Conservation (phyloP, 2,888 invertebrate species). For the Oxyscelio sp. region DNA sequence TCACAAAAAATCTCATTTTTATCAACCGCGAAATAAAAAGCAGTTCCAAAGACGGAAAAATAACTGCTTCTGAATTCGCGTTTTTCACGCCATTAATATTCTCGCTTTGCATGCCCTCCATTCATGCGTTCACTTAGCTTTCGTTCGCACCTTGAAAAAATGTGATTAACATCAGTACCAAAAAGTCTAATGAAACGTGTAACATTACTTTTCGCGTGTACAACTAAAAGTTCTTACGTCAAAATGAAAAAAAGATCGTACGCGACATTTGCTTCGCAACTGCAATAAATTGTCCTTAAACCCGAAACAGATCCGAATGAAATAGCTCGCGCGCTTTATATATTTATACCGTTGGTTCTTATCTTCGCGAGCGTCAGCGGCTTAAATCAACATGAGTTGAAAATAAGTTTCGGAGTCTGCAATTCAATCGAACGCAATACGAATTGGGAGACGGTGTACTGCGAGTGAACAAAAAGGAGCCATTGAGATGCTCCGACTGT, state of each 20-base stretch:
- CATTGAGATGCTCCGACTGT: slow-evolving; percentile 46
- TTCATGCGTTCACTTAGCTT: too few relatives aligned
- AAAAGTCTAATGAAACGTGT: too few relatives aligned
- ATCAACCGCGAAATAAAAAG: too few relatives aligned
- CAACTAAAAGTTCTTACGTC: too few relatives aligned
- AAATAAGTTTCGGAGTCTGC: slow-evolving; percentile 62
- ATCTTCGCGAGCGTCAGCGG: slow-evolving; percentile 28
- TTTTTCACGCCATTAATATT: too few relatives aligned
- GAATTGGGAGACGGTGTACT: slow-evolving; percentile 13
- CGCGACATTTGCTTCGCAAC: slow-evolving; percentile 25
- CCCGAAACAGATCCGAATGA: slow-evolving; percentile 39
- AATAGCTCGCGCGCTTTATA: slow-evolving; percentile 21
- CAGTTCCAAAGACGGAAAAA: too few relatives aligned
- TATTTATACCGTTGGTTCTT: slow-evolving; percentile 33
- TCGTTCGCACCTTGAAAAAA: too few relatives aligned
- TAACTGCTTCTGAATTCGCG: too few relatives aligned
- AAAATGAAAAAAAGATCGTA: slow-evolving; percentile 7
- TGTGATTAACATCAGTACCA: too few relatives aligned
- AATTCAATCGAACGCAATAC: slow-evolving; percentile 50
- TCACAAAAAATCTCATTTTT: too few relatives aligned
- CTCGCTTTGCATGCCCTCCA: too few relatives aligned
- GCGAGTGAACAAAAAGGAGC: slow-evolving; percentile 37
- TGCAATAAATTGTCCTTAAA: slow-evolving; percentile 45
- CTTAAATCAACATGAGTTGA: slow-evolving; percentile 62
- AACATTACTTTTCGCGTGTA: too few relatives aligned